Conservation (phyloP, 2,888 invertebrate genomes). For the Chirona hameri region DNA sequence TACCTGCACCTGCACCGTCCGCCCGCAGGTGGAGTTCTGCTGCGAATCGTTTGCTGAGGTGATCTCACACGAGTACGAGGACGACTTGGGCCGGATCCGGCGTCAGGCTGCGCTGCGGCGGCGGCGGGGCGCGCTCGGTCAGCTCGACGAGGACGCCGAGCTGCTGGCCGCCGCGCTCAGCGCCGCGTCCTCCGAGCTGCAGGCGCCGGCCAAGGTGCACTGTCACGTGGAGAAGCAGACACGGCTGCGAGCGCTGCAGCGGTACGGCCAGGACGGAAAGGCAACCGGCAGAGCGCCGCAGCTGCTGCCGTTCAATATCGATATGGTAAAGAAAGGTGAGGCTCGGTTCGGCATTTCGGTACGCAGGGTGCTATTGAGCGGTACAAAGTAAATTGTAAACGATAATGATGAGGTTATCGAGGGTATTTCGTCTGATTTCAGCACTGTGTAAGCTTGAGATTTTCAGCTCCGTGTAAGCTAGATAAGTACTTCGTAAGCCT, state of each 20-base stretch:
- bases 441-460: too few species aligned
- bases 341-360: too few species aligned
- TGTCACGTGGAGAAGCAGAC: neutral
- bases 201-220: neutral
- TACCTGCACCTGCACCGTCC: too few species aligned
- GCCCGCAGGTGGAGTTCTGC: neutral
- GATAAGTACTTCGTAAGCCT: too few species aligned
- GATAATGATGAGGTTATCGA: too few species aligned
- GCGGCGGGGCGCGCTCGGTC: neutral
- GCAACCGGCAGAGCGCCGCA: neutral
- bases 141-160: neutral
- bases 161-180: neutral
- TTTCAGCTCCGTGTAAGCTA: too few species aligned
- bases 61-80: neutral
- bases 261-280: neutral
- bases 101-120: neutral
- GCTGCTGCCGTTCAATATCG: neutral
- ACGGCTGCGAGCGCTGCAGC: neutral
- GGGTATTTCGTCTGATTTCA: too few species aligned
- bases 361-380: too few species aligned
- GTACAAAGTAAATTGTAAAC: too few species aligned
- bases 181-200: neutral
- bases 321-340: neutral
- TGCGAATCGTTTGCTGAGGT: neutral
- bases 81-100: neutral